Evolutionary conservation across 2,888 invertebrate genomes (phyloP).

Genomic region (Catocala sponsa): DNA sequence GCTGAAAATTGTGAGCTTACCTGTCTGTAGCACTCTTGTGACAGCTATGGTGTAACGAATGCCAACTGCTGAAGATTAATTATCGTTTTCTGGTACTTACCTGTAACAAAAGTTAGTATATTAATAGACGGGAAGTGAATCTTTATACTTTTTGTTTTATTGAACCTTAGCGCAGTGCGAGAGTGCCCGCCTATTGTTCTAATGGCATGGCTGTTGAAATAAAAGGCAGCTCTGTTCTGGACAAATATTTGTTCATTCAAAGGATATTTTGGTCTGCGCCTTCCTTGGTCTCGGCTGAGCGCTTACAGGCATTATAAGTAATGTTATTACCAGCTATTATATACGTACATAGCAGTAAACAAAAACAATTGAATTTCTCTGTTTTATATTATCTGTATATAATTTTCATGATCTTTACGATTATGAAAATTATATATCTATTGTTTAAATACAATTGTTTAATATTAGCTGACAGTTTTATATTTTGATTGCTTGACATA

Average conservation of each 20-base stretch:
- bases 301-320: too few species aligned
- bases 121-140: constrained; percentile 22
- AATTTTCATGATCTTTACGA: too few species aligned
- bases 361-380: too few species aligned
- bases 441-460: too few species aligned
- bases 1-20: constrained; percentile 39
- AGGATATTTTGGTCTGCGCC: not conserved
- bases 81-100: constrained; percentile 50
- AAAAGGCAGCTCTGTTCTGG: constrained; percentile 6
- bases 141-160: not conserved
- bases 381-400: too few species aligned
- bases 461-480: too few species aligned
- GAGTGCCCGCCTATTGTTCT: not conserved
- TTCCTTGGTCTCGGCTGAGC: not conserved
- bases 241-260: constrained; percentile 11
- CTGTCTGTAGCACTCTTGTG: constrained; percentile 37
- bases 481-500: too few species aligned
- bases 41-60: constrained; percentile 41
- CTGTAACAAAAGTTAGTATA: constrained; percentile 52
- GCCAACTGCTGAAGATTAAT: constrained; percentile 42
- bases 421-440: too few species aligned
- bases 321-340: too few species aligned
- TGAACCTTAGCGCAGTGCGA: not conserved
- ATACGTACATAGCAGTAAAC: too few species aligned
- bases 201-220: not conserved